A percentile compares a stretch with the other conserved stretches of the same genome.
phyloP scores from a whole-genome alignment of 2,797 vertebrate species.

The Ctenosaura bakeri region DNA sequence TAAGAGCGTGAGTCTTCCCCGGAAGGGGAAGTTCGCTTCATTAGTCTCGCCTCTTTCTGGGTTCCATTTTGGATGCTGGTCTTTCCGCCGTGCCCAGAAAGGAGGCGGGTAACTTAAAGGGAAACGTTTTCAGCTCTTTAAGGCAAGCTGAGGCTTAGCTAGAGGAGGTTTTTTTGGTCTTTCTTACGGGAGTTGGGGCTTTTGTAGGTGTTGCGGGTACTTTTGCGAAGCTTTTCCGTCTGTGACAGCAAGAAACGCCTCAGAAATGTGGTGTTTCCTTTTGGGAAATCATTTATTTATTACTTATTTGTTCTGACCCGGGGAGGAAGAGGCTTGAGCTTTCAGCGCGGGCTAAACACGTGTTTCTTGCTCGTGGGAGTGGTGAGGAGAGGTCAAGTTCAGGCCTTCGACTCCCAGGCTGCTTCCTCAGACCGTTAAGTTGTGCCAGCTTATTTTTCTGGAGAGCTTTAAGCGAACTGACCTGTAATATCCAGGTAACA shows the following conservation, averaged over 20 bases:
- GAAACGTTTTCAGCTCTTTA: no score
- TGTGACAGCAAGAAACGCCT: no score
- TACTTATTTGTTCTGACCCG: not conserved
- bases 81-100: rapidly evolving
- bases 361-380: no score
- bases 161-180: not conserved
- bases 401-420: not conserved
- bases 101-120: not conserved
- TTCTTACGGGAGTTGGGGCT: not conserved
- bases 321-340: not conserved
- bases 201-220: not conserved
- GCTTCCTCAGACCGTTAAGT: not conserved
- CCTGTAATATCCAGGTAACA: not conserved
- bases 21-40: not conserved
- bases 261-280: no score
- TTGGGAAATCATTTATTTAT: no score
- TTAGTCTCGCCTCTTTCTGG: not conserved
- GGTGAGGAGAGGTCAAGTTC: not conserved
- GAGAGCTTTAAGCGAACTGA: no score
- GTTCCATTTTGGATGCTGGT: rapidly evolving
- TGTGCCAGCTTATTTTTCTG: no score
- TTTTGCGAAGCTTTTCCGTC: not conserved
- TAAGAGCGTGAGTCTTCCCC: no score
- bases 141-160: rapidly evolving
- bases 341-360: not conserved